These are phyloP conservation scores for Neoitamus cyanurus DNA, from an alignment of 2,888 invertebrate species.

Conservation along the genomic window DNA sequence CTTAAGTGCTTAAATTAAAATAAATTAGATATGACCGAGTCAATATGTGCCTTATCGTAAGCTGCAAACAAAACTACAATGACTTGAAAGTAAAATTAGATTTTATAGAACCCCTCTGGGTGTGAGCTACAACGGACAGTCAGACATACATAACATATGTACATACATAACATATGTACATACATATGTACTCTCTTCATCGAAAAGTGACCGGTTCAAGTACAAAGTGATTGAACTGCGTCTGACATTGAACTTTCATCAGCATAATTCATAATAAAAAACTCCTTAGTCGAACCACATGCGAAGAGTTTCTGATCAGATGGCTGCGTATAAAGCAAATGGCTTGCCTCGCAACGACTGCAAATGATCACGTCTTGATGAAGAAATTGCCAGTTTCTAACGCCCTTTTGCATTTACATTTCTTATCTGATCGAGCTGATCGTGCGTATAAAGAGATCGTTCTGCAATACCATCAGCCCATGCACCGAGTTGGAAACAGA, in stretches of 20 bases:
- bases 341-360: background rate
- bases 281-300: background rate
- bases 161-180: no score
- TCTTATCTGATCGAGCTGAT: background rate
- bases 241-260: background rate
- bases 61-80: background rate
- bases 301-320: background rate
- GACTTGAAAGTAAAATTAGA: background rate
- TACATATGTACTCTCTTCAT: background rate
- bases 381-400: background rate
- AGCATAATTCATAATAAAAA: background rate
- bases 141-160: no score
- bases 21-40: background rate
- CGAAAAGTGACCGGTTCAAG: background rate
- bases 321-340: background rate
- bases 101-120: background rate
- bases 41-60: background rate
- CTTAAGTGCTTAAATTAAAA: conserved; percentile 34
- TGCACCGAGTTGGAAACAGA: background rate
- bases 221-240: background rate
- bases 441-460: background rate
- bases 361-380: background rate
- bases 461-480: background rate
- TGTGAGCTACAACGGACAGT: background rate
- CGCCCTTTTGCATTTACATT: background rate